Evolutionary conservation across 1,140 invertebrate species (phyloP).

Genomic region (Hylyphantes graminicola): DNA sequence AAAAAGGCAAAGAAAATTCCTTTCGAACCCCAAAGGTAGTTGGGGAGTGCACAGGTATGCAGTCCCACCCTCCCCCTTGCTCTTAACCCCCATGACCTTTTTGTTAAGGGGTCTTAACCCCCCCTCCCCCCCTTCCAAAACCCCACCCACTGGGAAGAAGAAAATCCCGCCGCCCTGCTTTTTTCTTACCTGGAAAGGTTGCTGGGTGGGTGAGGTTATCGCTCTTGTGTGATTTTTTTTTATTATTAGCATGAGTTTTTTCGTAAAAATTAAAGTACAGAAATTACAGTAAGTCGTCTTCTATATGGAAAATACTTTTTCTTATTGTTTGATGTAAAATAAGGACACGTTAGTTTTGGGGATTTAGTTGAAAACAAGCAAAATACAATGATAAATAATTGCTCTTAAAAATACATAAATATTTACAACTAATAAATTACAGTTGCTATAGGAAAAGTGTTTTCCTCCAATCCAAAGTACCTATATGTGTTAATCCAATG

Average conservation of each 20-base stretch:
- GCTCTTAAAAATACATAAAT: too few relatives aligned
- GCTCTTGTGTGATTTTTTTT: too few relatives aligned
- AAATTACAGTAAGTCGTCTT: not conserved
- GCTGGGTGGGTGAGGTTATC: not conserved
- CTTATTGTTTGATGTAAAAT: not conserved
- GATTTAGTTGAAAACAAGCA: not conserved
- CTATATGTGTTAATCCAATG: too few relatives aligned
- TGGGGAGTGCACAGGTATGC: constrained; percentile 17
- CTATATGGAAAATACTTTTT: not conserved
- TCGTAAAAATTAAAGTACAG: not conserved
- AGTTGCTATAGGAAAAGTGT: too few relatives aligned
- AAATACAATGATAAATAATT: not conserved
- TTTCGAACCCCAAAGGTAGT: not conserved
- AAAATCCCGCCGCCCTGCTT: not conserved
- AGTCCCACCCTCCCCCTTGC: not conserved
- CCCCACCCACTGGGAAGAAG: not conserved
- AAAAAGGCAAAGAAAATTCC: not conserved
- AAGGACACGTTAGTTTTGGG: not conserved
- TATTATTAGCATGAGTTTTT: not conserved
- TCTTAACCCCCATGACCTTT: constrained; percentile 35
- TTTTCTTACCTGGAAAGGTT: constrained; percentile 8
- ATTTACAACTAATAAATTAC: too few relatives aligned
- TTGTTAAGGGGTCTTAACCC: constrained; percentile 9
- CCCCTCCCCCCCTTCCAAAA: constrained; percentile 17
- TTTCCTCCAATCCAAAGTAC: too few relatives aligned